Evolutionary conservation across 2,797 vertebrate species (phyloP).

Genomic region (Cirrhinus mrigala): DNA sequence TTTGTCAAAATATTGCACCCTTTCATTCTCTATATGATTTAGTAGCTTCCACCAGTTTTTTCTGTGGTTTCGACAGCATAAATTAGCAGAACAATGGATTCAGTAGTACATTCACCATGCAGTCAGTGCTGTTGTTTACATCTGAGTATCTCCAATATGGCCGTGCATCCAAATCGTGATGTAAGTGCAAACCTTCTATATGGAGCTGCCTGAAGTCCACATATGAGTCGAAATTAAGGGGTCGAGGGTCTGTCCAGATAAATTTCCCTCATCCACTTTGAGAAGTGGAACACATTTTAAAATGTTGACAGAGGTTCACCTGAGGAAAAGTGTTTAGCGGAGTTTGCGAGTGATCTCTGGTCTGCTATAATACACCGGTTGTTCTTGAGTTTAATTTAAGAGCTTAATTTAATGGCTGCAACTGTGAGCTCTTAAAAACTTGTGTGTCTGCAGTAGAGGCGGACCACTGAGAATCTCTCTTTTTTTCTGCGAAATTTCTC

Average conservation of each 20-base stretch:
- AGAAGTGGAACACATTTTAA: neutral
- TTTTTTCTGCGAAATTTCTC: slow-evolving; percentile 6
- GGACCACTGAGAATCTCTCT: neutral
- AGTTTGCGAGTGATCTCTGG: neutral
- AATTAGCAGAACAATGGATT: too few relatives aligned
- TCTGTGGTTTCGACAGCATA: too few relatives aligned
- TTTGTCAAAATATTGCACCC: too few relatives aligned
- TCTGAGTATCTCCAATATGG: too few relatives aligned
- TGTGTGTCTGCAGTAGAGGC: slow-evolving; percentile 5
- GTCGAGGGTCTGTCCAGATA: neutral
- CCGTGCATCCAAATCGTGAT: too few relatives aligned
- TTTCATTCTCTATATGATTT: too few relatives aligned
- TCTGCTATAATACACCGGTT: slow-evolving; percentile 36
- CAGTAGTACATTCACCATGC: too few relatives aligned
- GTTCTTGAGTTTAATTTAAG: slow-evolving; percentile 43
- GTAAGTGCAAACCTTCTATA: neutral
- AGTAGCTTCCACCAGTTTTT: too few relatives aligned
- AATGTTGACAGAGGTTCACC: neutral
- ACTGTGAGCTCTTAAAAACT: slow-evolving; percentile 43
- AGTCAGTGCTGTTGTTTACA: too few relatives aligned
- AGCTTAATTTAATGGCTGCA: slow-evolving; percentile 48
- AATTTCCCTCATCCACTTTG: neutral
- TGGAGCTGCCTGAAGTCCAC: neutral
- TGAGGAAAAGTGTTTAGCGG: neutral
- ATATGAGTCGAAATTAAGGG: neutral